phyloP scores from a whole-genome alignment of 2,113 vertebrate species.

The Vulpes ferrilata region DNA sequence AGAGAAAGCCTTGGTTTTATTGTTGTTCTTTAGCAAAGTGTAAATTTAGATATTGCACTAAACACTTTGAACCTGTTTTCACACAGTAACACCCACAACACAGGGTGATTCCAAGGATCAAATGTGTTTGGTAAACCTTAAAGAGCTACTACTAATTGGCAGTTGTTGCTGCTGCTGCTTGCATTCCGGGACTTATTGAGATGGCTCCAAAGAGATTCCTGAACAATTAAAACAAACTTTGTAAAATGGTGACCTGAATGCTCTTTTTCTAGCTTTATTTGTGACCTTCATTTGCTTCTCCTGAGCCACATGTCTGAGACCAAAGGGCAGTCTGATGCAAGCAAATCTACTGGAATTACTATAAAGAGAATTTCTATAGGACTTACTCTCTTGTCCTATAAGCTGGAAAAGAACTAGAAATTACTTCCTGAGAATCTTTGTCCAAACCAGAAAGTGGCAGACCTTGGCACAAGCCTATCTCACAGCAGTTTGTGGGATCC shows the following conservation, averaged over 20 bases:
- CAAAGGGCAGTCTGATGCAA: neutral
- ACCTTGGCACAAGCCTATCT: neutral
- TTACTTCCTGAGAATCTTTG: neutral
- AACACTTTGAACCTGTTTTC: neutral
- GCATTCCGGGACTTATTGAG: neutral
- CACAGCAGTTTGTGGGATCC: neutral
- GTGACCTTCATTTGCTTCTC: neutral
- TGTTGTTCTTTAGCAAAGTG: neutral
- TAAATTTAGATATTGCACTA: neutral
- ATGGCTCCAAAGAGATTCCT: neutral
- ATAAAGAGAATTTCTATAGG: neutral
- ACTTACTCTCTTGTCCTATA: neutral
- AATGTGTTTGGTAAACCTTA: neutral
- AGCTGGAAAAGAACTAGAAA: neutral
- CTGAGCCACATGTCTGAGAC: neutral
- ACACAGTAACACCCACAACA: neutral
- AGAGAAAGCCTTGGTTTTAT: neutral
- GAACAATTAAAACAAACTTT: neutral
- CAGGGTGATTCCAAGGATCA: neutral
- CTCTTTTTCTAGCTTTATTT: conserved; percentile 8
- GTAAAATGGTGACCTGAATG: neutral
- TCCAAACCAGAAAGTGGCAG: neutral
- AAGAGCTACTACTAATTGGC: neutral
- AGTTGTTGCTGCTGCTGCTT: neutral
- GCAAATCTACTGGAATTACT: neutral